phyloP scores from a whole-genome alignment of 2,113 vertebrate species.

The Sander lucioperca region DNA sequence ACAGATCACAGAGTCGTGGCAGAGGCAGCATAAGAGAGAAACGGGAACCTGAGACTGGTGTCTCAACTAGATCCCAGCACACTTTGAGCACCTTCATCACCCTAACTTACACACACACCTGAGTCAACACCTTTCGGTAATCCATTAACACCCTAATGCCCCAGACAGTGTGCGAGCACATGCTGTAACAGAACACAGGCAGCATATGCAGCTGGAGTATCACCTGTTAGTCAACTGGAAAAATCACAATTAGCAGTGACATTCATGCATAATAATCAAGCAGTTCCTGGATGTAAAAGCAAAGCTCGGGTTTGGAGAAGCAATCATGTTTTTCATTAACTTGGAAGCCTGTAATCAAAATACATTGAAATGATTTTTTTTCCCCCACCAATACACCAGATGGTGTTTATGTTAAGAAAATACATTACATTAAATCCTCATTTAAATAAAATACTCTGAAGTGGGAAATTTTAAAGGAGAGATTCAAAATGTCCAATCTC shows the following conservation, averaged over 20 bases:
- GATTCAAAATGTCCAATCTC: background rate
- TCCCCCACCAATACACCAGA: background rate
- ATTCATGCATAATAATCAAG: background rate
- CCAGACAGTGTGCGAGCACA: constrained; percentile 67
- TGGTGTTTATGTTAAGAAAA: background rate
- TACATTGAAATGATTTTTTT: background rate
- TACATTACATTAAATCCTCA: background rate
- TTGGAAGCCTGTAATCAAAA: background rate
- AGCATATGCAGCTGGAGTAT: constrained; percentile 25
- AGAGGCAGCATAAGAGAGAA: constrained; percentile 44
- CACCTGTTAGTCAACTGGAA: constrained; percentile 20
- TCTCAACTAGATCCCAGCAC: constrained; percentile 58
- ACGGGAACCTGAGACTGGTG: constrained; percentile 38
- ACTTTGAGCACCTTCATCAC: constrained; percentile 59
- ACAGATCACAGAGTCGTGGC: constrained; percentile 26
- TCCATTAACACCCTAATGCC: constrained; percentile 86
- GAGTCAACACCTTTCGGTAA: constrained; percentile 89
- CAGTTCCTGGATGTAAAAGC: background rate
- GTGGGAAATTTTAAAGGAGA: background rate
- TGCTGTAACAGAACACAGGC: constrained; percentile 41
- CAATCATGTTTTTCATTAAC: background rate
- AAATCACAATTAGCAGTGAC: constrained; percentile 71
- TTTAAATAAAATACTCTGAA: background rate
- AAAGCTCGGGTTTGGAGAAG: background rate
- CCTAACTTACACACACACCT: constrained; percentile 79